These are phyloP conservation scores for Platycercus adscitus DNA, from an alignment of 2,113 vertebrate genomes.

Conservation along the genomic window DNA sequence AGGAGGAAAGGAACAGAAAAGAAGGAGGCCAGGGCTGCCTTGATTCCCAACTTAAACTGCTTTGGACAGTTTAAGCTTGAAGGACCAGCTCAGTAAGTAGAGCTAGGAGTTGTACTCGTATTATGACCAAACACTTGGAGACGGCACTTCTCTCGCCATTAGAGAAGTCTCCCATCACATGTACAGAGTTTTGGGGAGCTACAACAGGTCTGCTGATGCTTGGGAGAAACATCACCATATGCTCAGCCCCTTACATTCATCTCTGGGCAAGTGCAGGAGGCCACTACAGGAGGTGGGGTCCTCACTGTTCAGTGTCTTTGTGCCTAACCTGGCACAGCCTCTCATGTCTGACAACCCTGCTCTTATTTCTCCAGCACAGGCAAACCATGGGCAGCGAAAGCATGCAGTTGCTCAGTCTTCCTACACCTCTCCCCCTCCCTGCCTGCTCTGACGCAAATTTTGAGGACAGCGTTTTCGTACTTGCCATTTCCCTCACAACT, in stretches of 20 bases:
- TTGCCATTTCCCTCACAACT: neutral
- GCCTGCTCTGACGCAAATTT: neutral
- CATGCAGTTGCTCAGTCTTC: neutral
- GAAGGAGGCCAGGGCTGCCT: neutral
- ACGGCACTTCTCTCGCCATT: neutral
- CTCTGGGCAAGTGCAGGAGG: neutral
- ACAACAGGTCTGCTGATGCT: neutral
- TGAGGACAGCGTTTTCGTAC: neutral
- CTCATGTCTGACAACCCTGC: neutral
- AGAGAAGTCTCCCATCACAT: neutral
- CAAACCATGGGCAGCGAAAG: neutral
- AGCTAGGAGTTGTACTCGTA: neutral
- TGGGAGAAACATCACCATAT: neutral
- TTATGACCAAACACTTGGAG: neutral
- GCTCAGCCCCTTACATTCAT: neutral
- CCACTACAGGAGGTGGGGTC: neutral
- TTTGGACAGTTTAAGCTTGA: neutral
- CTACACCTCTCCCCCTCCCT: rapidly evolving
- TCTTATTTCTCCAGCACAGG: neutral
- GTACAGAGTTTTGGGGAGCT: neutral
- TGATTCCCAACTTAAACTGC: neutral
- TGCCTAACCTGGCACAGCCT: neutral
- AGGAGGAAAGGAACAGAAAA: neutral
- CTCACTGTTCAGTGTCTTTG: neutral
- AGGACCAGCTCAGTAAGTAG: neutral